Conservation (phyloP, 2,113 vertebrate genomes). For the Urocitellus parryii region DNA sequence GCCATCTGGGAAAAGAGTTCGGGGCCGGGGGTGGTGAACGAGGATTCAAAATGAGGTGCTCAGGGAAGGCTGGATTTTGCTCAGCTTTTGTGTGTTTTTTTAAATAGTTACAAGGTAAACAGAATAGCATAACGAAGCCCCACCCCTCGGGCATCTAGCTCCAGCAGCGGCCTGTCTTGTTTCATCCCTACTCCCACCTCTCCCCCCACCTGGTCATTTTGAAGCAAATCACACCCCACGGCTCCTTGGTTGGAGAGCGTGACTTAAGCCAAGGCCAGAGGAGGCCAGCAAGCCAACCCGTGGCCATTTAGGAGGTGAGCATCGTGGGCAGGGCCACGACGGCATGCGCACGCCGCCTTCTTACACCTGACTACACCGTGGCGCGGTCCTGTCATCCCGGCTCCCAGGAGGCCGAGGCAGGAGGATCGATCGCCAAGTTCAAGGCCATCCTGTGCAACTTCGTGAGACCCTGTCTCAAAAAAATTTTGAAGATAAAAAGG, state of each 20-base stretch:
- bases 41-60: background rate
- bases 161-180: background rate
- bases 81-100: background rate
- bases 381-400: no score
- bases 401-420: no score
- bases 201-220: background rate
- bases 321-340: background rate
- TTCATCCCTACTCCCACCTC: background rate
- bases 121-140: background rate
- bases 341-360: background rate
- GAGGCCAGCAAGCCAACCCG: rapidly evolving
- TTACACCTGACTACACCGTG: no score
- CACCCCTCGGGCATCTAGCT: background rate
- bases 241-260: background rate
- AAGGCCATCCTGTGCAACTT: no score
- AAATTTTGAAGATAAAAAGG: no score
- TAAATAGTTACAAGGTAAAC: background rate
- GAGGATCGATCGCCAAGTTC: no score
- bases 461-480: no score
- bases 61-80: background rate
- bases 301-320: background rate
- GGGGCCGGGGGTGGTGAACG: rapidly evolving
- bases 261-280: background rate
- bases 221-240: background rate
- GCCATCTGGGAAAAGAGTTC: background rate